These are phyloP conservation scores for Arrhamphus sclerolepis DNA, from an alignment of 2,797 vertebrate species.

Conservation along the genomic window DNA sequence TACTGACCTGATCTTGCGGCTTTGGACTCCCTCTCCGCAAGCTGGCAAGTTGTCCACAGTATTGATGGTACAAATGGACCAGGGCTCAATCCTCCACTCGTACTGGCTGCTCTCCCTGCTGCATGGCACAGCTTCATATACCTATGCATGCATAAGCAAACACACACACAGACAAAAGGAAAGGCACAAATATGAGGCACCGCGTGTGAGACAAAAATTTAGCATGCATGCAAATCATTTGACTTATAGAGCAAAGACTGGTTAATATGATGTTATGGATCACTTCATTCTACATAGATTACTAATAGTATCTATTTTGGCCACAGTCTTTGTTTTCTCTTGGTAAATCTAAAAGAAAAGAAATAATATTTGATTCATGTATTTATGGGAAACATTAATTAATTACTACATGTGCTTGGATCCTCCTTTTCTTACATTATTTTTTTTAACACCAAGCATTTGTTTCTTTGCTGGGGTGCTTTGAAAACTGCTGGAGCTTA, in stretches of 20 bases:
- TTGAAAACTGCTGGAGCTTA: conserved; percentile 9
- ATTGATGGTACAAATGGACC: conserved; percentile 94
- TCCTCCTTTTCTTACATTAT: neutral
- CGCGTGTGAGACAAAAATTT: conserved; percentile 10
- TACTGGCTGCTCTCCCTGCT: conserved; percentile 87
- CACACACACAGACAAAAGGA: conserved; percentile 14
- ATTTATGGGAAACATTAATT: too few species aligned
- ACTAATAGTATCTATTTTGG: conserved; percentile 18
- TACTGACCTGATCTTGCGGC: conserved; percentile 90
- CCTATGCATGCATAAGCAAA: conserved; percentile 73
- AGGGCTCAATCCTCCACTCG: conserved; percentile 88
- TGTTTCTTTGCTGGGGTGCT: conserved; percentile 7
- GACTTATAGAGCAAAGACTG: neutral
- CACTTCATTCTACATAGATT: conserved; percentile 5
- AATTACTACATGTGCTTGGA: neutral
- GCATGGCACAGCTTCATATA: conserved; percentile 92
- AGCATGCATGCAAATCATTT: conserved; percentile 23
- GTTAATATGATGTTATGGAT: neutral
- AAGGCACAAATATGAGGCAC: conserved; percentile 3
- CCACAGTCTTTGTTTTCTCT: conserved; percentile 1
- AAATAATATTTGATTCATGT: too few species aligned
- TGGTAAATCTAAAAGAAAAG: neutral
- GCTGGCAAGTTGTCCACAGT: conserved; percentile 84
- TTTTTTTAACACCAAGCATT: too few species aligned
- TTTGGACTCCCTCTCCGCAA: conserved; percentile 93